Conservation (phyloP, 2,888 invertebrate genomes). For the Hanleya hanleyi region DNA sequence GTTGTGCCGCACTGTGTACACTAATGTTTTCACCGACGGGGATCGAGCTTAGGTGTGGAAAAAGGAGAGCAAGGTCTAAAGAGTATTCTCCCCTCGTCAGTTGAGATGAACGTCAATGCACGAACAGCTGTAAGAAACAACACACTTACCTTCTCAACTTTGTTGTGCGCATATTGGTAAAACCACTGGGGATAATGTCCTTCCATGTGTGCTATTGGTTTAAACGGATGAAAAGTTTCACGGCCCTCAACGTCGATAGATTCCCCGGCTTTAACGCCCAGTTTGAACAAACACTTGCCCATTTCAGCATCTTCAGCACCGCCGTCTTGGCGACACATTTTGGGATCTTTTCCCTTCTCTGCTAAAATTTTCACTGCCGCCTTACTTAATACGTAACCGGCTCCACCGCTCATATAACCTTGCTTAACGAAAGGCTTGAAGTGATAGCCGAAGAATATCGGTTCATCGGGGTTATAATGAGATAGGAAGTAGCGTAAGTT, state of each 20-base stretch:
- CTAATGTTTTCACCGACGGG: too few relatives aligned
- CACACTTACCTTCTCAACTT: conserved; percentile 14
- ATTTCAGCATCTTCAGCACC: conserved; percentile 94
- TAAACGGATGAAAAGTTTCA: conserved; percentile 20
- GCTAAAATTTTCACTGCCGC: conserved; percentile 84
- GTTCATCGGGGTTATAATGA: conserved; percentile 81
- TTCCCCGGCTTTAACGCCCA: conserved; percentile 9
- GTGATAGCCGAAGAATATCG: conserved; percentile 82
- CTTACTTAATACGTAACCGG: conserved; percentile 90
- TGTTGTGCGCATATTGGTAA: conserved; percentile 6
- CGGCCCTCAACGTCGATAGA: conserved; percentile 7
- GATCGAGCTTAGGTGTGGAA: too few relatives aligned
- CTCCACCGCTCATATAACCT: conserved; percentile 75
- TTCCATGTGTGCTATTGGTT: neutral
- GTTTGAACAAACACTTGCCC: conserved; percentile 89
- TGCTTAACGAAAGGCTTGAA: conserved; percentile 39
- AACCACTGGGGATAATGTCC: conserved; percentile 14
- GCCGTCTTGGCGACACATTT: conserved; percentile 79
- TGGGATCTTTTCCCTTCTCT: conserved; percentile 77
- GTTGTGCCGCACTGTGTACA: too few relatives aligned
- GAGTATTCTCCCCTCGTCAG: too few relatives aligned
- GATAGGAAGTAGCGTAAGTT: conserved; percentile 92
- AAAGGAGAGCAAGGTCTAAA: too few relatives aligned
- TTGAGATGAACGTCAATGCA: too few relatives aligned
- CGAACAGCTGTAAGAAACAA: too few relatives aligned